Evolutionary conservation across 2,888 invertebrate genomes (phyloP).

Genomic region (Cantharis nigra): DNA sequence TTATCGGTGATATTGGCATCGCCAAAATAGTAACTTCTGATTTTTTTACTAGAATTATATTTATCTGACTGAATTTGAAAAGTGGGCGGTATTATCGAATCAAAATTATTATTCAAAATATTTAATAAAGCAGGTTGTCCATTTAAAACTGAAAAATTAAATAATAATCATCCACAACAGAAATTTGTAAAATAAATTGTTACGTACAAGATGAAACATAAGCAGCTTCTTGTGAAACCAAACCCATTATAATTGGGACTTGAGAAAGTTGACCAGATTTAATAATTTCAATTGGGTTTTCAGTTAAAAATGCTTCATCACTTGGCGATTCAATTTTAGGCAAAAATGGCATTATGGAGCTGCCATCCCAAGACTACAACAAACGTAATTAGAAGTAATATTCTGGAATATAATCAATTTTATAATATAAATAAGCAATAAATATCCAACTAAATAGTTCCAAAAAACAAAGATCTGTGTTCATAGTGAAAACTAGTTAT

Average conservation of each 20-base stretch:
- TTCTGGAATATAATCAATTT: too few relatives aligned
- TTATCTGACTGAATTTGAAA: constrained; percentile 50
- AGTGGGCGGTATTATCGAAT: constrained; percentile 53
- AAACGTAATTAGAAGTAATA: background rate
- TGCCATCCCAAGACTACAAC: constrained; percentile 71
- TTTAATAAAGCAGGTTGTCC: constrained; percentile 44
- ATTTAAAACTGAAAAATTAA: constrained; percentile 37
- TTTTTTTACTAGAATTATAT: constrained; percentile 42
- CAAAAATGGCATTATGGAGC: constrained; percentile 79
- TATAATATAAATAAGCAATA: too few relatives aligned
- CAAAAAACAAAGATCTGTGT: too few relatives aligned
- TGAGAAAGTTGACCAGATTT: constrained; percentile 57
- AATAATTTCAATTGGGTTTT: constrained; percentile 62
- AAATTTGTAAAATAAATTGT: background rate
- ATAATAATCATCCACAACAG: background rate
- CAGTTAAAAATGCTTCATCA: constrained; percentile 70
- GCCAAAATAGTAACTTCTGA: constrained; percentile 58
- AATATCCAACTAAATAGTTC: too few relatives aligned
- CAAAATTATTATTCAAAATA: constrained; percentile 54
- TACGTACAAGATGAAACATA: constrained; percentile 64
- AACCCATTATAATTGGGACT: constrained; percentile 75
- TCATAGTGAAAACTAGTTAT: too few relatives aligned
- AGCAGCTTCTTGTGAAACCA: constrained; percentile 75
- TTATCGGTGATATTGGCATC: constrained; percentile 49
- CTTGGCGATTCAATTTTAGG: constrained; percentile 74